Evolutionary conservation across 2,113 vertebrate species (phyloP), one percentile per base, ranked within the genome.

Genomic region (Neodon shergylaensis): DNA sequence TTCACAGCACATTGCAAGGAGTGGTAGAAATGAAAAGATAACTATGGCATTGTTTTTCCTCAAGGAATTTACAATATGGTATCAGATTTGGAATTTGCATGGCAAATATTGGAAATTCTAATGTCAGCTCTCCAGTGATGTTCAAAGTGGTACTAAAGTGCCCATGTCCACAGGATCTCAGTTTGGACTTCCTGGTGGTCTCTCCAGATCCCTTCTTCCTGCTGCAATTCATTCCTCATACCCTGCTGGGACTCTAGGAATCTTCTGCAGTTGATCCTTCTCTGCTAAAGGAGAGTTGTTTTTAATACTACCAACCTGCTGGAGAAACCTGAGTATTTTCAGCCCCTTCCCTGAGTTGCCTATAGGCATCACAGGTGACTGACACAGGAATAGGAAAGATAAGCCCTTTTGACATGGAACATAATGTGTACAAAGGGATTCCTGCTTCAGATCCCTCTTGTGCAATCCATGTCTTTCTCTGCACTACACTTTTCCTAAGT

Each of bases 21-120:
- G 5, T 70, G 22, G 39, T 44, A 33, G 42, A 79, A 74, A 87
- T 36, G 3, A 73, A 68, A 92, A 74, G 26, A 44, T 21, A 84
- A 94, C 12, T 17, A 54, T 61, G 7, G 65, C 36, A 72, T 90
- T 11, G 26, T 72, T 22, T 79, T 31, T 87, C 76, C 52, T 93
- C n/a, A 33, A 86, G 42, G 28, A 31, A 33, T 86, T 70, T 76
- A 54, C 31, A 65, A 66, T n/a, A 19, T 28, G 44, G 33, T 70
- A 79, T 93, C 47, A 39, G 21, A 85, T 68, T 42, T 89, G 52
- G 13, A 90, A 84, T 78, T 84, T 87, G n/a, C 21, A 2, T 36
- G 92, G 88, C 12, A 83, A 86, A 39, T 5, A 78, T 3, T 44
- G 78, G 89, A 88, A 52, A 63, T 94, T 95, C 72, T 39, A 58